Evolutionary conservation across 1,140 invertebrate genomes (phyloP).

Genomic region (Pogonognathellus flavescens): DNA sequence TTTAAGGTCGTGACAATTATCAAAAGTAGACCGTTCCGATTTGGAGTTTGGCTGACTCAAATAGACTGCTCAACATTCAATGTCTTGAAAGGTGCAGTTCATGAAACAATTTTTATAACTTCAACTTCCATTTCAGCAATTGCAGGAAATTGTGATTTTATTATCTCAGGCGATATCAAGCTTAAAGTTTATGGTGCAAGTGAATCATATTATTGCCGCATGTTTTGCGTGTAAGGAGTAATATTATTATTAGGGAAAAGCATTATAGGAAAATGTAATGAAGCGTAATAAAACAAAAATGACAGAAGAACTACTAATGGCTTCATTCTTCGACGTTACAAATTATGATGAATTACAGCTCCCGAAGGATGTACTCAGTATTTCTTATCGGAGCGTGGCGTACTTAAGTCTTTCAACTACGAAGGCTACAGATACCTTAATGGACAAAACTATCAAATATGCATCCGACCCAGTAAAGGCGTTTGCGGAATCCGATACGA

Average conservation of each 20-base stretch:
- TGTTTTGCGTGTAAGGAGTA: background rate
- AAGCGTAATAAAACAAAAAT: background rate
- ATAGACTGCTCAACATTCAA: constrained; percentile 65
- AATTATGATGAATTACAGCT: constrained; percentile 63
- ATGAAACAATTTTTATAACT: background rate
- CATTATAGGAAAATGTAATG: background rate
- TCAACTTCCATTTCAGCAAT: background rate
- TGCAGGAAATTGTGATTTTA: constrained; percentile 11
- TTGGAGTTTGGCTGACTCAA: constrained; percentile 66
- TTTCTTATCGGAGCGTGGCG: constrained; percentile 65
- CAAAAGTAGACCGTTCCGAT: constrained; percentile 59
- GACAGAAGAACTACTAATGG: background rate
- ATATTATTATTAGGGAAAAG: constrained; percentile 20
- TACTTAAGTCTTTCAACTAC: constrained; percentile 68
- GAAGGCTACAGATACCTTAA: constrained; percentile 67
- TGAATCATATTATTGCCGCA: background rate
- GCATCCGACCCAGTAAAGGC: constrained; percentile 65
- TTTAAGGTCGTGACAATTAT: constrained; percentile 62
- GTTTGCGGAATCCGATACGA: constrained; percentile 66
- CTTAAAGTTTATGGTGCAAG: background rate
- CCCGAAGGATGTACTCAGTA: constrained; percentile 69
- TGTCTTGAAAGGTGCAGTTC: constrained; percentile 62
- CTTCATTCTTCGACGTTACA: background rate
- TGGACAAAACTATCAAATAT: constrained; percentile 67
- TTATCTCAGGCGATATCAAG: constrained; percentile 36